phyloP scores from a whole-genome alignment of 2,797 vertebrate genomes.

The Hoplostethus mediterraneus region DNA sequence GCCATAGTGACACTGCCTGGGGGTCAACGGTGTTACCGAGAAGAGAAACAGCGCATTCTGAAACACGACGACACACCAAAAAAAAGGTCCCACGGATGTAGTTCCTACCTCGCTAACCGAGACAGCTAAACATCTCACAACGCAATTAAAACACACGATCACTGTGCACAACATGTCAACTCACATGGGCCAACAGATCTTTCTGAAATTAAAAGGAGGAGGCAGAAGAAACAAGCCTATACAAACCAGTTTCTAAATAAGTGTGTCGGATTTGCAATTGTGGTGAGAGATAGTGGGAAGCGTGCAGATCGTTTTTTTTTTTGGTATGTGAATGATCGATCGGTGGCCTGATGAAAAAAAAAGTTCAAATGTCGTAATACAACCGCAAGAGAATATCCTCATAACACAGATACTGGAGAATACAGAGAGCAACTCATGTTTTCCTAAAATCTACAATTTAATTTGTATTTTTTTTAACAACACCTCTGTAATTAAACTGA shows the following conservation, averaged over 20 bases:
- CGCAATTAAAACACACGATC: slow-evolving; percentile 36
- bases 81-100: slow-evolving; percentile 29
- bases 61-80: slow-evolving; percentile 48
- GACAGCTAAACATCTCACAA: slow-evolving; percentile 43
- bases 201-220: slow-evolving; percentile 19
- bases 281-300: slow-evolving; percentile 34
- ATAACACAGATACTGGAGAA: slow-evolving; percentile 47
- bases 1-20: slow-evolving; percentile 60
- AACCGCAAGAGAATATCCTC: slow-evolving; percentile 38
- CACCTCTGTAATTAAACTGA: slow-evolving; percentile 10
- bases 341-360: slow-evolving; percentile 42
- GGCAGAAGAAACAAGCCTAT: background rate
- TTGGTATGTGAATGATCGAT: slow-evolving; percentile 35
- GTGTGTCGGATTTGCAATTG: slow-evolving; percentile 20
- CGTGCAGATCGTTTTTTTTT: slow-evolving; percentile 20
- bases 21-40: slow-evolving; percentile 35
- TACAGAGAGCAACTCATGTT: slow-evolving; percentile 19
- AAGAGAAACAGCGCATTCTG: slow-evolving; percentile 49
- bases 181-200: slow-evolving; percentile 17
- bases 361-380: slow-evolving; percentile 26
- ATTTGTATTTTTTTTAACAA: slow-evolving; percentile 17
- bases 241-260: slow-evolving; percentile 1
- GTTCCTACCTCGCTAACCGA: slow-evolving; percentile 25
- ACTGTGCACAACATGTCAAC: slow-evolving; percentile 12
- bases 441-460: slow-evolving; percentile 24